Conservation (phyloP, 2,797 vertebrate species). For the Poeciliopsis turneri region DNA sequence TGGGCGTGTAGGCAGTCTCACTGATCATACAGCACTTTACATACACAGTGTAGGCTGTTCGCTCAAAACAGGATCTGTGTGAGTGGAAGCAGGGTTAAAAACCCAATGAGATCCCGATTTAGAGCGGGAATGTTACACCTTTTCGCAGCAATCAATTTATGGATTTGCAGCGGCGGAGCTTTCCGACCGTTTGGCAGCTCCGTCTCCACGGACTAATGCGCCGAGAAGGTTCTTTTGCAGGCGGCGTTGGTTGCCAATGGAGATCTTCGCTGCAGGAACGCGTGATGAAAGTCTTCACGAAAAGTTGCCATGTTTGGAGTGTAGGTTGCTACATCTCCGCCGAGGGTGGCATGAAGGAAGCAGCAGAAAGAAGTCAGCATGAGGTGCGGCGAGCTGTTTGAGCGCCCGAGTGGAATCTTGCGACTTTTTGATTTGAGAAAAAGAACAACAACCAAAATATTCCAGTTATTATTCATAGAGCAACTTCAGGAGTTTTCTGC, state of each 20-base stretch:
- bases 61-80: conserved; percentile 17
- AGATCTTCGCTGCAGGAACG: neutral
- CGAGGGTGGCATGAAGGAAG: neutral
- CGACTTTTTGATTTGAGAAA: neutral
- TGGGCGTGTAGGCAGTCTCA: conserved; percentile 40
- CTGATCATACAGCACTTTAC: conserved; percentile 38
- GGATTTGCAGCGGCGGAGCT: neutral
- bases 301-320: conserved; percentile 1
- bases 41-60: conserved; percentile 29
- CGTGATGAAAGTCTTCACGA: neutral
- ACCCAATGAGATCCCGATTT: conserved; percentile 10
- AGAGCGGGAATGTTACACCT: neutral
- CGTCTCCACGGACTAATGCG: neutral
- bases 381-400: neutral
- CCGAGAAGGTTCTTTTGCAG: neutral
- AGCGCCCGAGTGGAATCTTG: neutral
- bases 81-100: conserved; percentile 19
- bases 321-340: conserved; percentile 4
- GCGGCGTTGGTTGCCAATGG: neutral
- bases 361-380: neutral
- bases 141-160: conserved; percentile 1
- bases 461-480: neutral
- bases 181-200: neutral
- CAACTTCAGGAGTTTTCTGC: neutral
- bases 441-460: neutral